Evolutionary conservation across 2,888 invertebrate species (phyloP), one percentile per base, ranked within the genome.

Genomic region (Serripes groenlandicus): DNA sequence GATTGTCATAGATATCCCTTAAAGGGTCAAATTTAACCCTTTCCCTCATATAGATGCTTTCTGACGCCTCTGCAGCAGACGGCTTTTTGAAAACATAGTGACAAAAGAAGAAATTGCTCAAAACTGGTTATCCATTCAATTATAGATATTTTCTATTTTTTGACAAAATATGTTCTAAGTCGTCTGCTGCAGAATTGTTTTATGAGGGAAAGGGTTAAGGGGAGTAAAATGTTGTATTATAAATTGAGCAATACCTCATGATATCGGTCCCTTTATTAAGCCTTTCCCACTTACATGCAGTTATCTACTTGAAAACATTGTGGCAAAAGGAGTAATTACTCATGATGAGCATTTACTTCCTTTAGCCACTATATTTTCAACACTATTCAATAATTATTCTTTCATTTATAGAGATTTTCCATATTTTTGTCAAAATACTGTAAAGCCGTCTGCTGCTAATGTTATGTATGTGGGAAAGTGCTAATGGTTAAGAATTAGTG

Each of bases 41-140:
- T 56, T 56, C 3, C 56, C 56, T 23, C 3, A 56, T 26, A 56
- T n/a, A n/a, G n/a, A 9, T n/a, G n/a, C 9, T n/a, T n/a, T 56
- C n/a, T 56, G n/a, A 56, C 56, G 5, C 9, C 56, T n/a, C 23
- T 56, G 56, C n/a, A n/a, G n/a, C 9, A 56, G 18, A 56, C 9
- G 56, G n/a, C 18, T n/a, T n/a, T 15, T n/a, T n/a, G 56, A 56
- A 56, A 56, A n/a, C 56, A 56, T n/a, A 15, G 56, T n/a, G 56
- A n/a, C 11, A 56, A 56, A 56, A 56, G 56, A n/a, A 56, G 56
- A 56, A n/a, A 23, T 15, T 56, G 42, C 42, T 42, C 9, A 15
- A 11, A 42, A 42, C 42, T 15, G 15, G 42, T n/a, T n/a, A n/a
- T n/a, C n/a, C n/a, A n/a, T n/a, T n/a, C n/a, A n/a, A n/a, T n/a